These are phyloP conservation scores for Psephotus haematonotus DNA, from an alignment of 2,113 vertebrate genomes.

Conservation along the genomic window DNA sequence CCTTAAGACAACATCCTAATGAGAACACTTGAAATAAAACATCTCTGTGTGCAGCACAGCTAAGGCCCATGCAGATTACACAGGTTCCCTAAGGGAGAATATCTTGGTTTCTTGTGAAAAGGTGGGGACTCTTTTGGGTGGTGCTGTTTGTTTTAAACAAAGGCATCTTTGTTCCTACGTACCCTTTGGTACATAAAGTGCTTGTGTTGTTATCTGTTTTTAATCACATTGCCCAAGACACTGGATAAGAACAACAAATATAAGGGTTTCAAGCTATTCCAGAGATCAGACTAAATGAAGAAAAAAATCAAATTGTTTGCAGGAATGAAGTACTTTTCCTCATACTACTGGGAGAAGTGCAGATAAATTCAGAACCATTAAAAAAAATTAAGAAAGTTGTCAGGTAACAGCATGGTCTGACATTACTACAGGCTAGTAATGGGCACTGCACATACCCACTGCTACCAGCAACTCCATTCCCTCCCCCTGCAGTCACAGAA, in stretches of 20 bases:
- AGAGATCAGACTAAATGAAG: not conserved
- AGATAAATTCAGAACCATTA: not conserved
- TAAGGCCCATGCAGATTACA: not conserved
- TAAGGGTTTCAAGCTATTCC: not conserved
- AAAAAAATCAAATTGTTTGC: not conserved
- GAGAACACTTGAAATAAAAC: not conserved
- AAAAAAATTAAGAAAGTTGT: not conserved
- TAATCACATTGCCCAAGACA: not conserved
- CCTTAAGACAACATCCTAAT: not conserved
- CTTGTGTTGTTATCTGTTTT: not conserved
- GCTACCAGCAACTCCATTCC: not conserved
- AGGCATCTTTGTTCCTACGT: not conserved
- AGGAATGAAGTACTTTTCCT: not conserved
- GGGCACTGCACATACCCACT: not conserved
- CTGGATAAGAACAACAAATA: not conserved
- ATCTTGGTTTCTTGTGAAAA: not conserved
- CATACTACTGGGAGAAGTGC: not conserved
- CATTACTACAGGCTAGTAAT: not conserved
- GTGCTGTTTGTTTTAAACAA: not conserved
- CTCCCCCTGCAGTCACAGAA: not conserved
- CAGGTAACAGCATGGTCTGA: not conserved
- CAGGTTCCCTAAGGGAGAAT: not conserved
- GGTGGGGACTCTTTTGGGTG: not conserved
- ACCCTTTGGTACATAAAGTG: not conserved
- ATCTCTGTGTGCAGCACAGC: not conserved